These are phyloP conservation scores for Motacilla alba DNA, from an alignment of 2,113 vertebrate species.

Conservation along the genomic window DNA sequence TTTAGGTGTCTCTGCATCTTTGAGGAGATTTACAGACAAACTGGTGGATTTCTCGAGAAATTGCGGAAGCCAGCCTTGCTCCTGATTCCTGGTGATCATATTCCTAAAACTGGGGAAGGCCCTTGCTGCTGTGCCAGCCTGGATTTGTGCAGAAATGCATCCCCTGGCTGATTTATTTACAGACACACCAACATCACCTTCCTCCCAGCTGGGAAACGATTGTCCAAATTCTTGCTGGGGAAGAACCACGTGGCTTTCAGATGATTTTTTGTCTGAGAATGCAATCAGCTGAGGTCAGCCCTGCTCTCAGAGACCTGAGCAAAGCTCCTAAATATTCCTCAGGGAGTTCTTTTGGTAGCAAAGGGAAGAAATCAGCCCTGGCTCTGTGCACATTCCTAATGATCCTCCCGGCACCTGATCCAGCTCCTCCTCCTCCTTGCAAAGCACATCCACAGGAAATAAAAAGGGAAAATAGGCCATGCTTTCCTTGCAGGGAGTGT, in stretches of 20 bases:
- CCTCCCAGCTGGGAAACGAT: background rate
- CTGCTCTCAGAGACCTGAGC: background rate
- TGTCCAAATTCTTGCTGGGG: background rate
- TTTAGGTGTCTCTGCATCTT: background rate
- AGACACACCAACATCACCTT: background rate
- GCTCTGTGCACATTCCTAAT: background rate
- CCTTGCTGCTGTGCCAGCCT: background rate
- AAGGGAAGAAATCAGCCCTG: background rate
- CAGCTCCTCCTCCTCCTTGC: background rate
- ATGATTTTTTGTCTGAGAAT: background rate
- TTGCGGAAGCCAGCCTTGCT: background rate
- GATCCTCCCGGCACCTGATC: background rate
- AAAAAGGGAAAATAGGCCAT: background rate
- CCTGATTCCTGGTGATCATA: background rate
- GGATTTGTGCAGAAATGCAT: background rate
- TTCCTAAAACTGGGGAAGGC: background rate
- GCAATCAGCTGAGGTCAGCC: background rate
- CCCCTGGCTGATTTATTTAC: background rate
- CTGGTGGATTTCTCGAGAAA: background rate
- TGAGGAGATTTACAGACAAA: background rate
- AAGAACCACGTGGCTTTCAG: background rate
- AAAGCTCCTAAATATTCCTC: background rate
- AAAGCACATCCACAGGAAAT: background rate
- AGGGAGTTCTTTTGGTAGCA: background rate
- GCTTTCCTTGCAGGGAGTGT: background rate